Evolutionary conservation across 2,113 vertebrate species (phyloP), one percentile per base, ranked within the genome.

Genomic region (Sinocyclocheilus anshuiensis): DNA sequence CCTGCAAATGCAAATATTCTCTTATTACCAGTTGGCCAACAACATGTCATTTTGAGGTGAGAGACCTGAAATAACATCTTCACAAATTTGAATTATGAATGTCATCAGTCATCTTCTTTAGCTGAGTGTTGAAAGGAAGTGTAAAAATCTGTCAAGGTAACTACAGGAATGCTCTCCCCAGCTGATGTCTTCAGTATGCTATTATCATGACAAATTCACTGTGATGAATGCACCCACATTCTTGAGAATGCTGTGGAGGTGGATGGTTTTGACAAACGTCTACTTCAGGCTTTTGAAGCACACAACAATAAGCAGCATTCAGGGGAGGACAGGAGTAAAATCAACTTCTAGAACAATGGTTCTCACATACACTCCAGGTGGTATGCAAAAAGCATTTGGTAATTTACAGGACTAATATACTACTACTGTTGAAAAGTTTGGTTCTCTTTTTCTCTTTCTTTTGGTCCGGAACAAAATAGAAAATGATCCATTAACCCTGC

Each of bases 131-230:
- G 55, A 86, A 75, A 79, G 65, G 29, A 79, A 72, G 63, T 36
- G 24, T 22, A 72, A 77, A 71, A 72, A 82, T 82, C 42, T 50
- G 42, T 82, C 85, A 82, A 75, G 63, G 79, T 63, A 81, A 48
- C 39, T 86, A 33, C 24, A 75, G 53, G 53, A 71, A 81, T 45
- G 69, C 67, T 61, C 22, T 81, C 48, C 55, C 50, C 15, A 63
- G 59, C 69, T 86, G 69, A 81, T 81, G 80, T 74, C 55, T 45
- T 24, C 63, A 26, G 39, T 82, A 67, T 65, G 80, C 71, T 82
- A 82, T 75, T 81, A 48, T 76, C 61, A 82, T 86, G 71, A 82
- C 79, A 86, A 59, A 76, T 61, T 81, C 85, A 72, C 26, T 65
- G 26, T 69, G 55, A 83, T 86, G 79, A 86, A 86, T 53, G 85